Evolutionary conservation across 2,113 vertebrate genomes (phyloP).

Genomic region (Neolamprologus modestus): DNA sequence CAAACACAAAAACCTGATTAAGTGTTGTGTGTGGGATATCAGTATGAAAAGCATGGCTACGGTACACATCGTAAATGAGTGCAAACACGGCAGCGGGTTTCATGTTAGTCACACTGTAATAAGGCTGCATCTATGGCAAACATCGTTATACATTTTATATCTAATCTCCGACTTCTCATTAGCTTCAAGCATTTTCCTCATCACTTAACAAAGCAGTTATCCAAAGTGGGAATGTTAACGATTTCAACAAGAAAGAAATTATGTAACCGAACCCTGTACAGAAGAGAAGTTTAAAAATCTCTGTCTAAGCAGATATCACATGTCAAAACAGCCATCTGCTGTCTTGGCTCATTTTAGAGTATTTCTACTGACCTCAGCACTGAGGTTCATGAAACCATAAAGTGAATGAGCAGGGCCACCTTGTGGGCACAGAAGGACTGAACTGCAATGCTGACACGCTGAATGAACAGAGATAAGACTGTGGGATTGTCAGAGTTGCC

Average conservation of each 20-base stretch:
- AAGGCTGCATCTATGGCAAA: slow-evolving; percentile 19
- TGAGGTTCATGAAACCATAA: background rate
- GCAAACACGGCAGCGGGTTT: background rate
- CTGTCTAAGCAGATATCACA: background rate
- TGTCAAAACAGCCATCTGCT: background rate
- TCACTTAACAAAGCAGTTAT: background rate
- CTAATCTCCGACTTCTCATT: background rate
- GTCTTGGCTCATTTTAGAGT: background rate
- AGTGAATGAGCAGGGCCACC: slow-evolving; percentile 7
- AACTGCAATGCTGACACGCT: background rate
- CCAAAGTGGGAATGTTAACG: slow-evolving; percentile 52
- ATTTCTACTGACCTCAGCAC: background rate
- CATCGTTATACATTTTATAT: background rate
- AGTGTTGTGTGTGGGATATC: background rate
- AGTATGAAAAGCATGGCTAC: background rate
- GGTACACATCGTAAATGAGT: background rate
- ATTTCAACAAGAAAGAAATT: background rate
- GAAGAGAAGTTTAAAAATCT: background rate
- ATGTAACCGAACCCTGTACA: background rate
- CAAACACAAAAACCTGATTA: background rate
- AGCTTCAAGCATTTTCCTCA: background rate
- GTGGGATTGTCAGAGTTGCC: slow-evolving; percentile 43
- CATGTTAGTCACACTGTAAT: background rate
- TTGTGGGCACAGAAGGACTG: background rate
- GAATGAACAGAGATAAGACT: background rate